Evolutionary conservation across 2,797 vertebrate species (phyloP), one percentile per base, ranked within the genome.

Genomic region (Tamandua tetradactyla): DNA sequence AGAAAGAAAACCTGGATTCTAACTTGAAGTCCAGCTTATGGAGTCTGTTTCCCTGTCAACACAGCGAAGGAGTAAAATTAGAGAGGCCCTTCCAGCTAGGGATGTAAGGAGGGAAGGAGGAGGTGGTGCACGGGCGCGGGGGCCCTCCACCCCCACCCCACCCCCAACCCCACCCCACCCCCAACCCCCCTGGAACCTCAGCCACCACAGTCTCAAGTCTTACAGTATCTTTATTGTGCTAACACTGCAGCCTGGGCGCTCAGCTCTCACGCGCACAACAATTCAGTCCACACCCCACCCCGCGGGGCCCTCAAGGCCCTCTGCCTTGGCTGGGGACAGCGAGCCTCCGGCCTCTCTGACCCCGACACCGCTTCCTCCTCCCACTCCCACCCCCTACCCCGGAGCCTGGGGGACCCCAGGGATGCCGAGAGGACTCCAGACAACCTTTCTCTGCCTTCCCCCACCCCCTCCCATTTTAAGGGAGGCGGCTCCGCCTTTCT

Each of bases 161-260:
- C 74, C 61, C 25, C 68, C 20, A 20, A 6, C 52, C 37, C 23
- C 18, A 52, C 32, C 49, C 40, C 40, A 4, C 0, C 25, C 88
- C 82, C 27, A 2, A 68, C 76, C 68, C 55, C 74, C 0, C 11
- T 4, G 74, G 35, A 94, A 94, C 66, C 71, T 91, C 79, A 91
- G 94, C 71, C 93, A 74, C 49, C 75, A 35, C 37, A 9, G 89
- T 55, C 74, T 87, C 49, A 4, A n/a, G 47, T 96, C 82, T 90
- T 81, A 86, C 72, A 83, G 85, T 71, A 85, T 94, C 74, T 97
- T 97, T 97, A 97, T 97, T 97, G 91, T 89, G 94, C 96, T 95
- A 96, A 96, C 62, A 88, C 82, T 57, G 89, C 81, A 23, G 83
- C 93, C 90, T 84, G n/a, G 13, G 78, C 82, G 81, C 93, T 86